A percentile compares a stretch with the other conserved stretches of the same genome.
phyloP scores from a whole-genome alignment of 2,113 vertebrate species.

The Rhabdornis inornatus region DNA sequence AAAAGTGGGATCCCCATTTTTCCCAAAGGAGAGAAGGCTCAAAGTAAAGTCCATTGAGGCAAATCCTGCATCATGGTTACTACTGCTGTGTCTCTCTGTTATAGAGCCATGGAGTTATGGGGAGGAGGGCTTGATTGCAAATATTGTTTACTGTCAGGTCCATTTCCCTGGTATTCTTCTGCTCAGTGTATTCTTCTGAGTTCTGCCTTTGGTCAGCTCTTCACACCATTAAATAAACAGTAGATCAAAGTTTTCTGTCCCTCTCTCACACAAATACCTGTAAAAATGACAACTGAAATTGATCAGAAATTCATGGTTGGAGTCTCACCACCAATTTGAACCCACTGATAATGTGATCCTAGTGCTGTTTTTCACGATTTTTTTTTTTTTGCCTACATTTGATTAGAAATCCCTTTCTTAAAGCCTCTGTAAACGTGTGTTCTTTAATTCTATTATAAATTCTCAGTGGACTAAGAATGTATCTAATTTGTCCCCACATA shows the following conservation, averaged over 20 bases:
- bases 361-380: not conserved
- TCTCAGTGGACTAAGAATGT: not conserved
- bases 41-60: not conserved
- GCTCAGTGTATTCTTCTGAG: not conserved
- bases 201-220: not conserved
- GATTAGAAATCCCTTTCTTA: not conserved
- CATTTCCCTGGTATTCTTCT: not conserved
- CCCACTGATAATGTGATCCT: not conserved
- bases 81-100: not conserved
- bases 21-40: not conserved
- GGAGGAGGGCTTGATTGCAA: not conserved
- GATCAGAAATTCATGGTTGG: not conserved
- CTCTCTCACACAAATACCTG: not conserved
- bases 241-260: not conserved
- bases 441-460: slow-evolving; percentile 19
- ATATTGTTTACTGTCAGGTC: not conserved
- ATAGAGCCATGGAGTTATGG: not conserved
- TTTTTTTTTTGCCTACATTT: not conserved
- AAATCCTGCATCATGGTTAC: not conserved
- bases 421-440: not conserved
- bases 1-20: not conserved
- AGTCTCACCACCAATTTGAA: not conserved
- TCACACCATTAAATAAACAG: not conserved
- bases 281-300: not conserved
- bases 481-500: not conserved